Conservation (phyloP, 2,113 vertebrate species). For the Rhea pennata region DNA sequence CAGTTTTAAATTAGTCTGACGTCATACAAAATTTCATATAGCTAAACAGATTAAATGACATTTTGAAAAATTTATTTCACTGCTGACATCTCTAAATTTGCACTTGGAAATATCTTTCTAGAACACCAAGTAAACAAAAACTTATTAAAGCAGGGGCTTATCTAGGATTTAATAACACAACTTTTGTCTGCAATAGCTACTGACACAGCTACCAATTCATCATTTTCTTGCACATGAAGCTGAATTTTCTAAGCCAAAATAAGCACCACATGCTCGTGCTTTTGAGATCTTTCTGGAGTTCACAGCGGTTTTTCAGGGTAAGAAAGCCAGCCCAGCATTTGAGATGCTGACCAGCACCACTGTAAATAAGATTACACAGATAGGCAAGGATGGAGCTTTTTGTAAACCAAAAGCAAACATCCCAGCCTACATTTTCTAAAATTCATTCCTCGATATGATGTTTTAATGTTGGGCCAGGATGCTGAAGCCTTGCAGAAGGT, state of each 20-base stretch:
- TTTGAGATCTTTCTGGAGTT: not conserved
- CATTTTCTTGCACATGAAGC: not conserved
- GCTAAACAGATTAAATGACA: constrained; percentile 37
- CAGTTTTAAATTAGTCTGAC: constrained; percentile 31
- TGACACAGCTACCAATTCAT: constrained; percentile 13
- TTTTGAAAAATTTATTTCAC: constrained; percentile 37
- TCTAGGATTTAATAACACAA: not conserved
- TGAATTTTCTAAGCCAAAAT: constrained; percentile 29
- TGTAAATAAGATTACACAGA: not conserved
- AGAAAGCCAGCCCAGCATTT: not conserved
- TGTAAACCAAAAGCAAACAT: not conserved
- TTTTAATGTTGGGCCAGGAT: not conserved
- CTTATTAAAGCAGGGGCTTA: constrained; percentile 2
- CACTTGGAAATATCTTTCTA: constrained; percentile 9
- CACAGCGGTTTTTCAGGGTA: not conserved
- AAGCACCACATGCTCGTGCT: not conserved
- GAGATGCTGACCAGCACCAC: not conserved
- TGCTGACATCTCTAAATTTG: constrained; percentile 2
- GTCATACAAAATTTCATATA: not conserved
- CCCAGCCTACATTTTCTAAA: not conserved
- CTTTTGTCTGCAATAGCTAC: not conserved
- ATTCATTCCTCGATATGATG: not conserved
- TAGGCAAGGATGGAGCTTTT: not conserved
- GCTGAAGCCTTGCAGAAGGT: not conserved
- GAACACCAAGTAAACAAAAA: constrained; percentile 27